These are phyloP conservation scores for Margarornis squamiger DNA, from an alignment of 2,797 vertebrate genomes.

Conservation along the genomic window DNA sequence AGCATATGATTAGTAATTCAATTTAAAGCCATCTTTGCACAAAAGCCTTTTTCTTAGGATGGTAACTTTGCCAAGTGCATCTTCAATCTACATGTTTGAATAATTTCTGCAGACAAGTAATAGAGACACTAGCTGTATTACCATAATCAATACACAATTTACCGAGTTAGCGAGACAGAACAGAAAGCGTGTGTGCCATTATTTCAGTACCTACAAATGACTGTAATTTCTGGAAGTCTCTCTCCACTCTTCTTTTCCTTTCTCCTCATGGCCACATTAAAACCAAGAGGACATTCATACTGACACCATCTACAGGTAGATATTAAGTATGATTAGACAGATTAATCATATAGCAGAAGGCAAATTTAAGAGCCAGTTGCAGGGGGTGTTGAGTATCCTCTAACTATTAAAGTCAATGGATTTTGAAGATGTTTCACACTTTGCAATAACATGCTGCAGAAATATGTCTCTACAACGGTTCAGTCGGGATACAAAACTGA, in stretches of 20 bases:
- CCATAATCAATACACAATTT: slow-evolving; percentile 84
- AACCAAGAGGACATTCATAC: slow-evolving; percentile 31
- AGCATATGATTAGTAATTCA: slow-evolving; percentile 57
- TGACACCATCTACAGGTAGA: slow-evolving; percentile 34
- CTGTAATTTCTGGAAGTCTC: slow-evolving; percentile 64
- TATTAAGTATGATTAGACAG: slow-evolving; percentile 41
- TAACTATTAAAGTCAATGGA: slow-evolving; percentile 16
- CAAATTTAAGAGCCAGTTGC: slow-evolving; percentile 42
- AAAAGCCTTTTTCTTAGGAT: slow-evolving; percentile 55
- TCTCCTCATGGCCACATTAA: slow-evolving; percentile 11
- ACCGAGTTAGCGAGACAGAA: slow-evolving; percentile 76
- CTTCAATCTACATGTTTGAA: slow-evolving; percentile 76
- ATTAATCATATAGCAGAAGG: slow-evolving; percentile 45
- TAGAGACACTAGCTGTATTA: slow-evolving; percentile 74
- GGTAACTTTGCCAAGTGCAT: slow-evolving; percentile 58
- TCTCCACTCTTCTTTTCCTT: slow-evolving; percentile 17
- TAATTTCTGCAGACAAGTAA: slow-evolving; percentile 76
- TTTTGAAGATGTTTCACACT: slow-evolving; percentile 3
- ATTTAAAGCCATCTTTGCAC: slow-evolving; percentile 50
- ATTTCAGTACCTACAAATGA: slow-evolving; percentile 73
- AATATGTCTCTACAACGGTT: slow-evolving; percentile 17
- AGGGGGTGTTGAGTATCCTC: neutral
- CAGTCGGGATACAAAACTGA: neutral
- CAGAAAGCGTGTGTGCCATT: slow-evolving; percentile 65
- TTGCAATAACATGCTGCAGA: slow-evolving; percentile 4